phyloP scores from a whole-genome alignment of 2,888 invertebrate species.

The Gasteruption jaculator region DNA sequence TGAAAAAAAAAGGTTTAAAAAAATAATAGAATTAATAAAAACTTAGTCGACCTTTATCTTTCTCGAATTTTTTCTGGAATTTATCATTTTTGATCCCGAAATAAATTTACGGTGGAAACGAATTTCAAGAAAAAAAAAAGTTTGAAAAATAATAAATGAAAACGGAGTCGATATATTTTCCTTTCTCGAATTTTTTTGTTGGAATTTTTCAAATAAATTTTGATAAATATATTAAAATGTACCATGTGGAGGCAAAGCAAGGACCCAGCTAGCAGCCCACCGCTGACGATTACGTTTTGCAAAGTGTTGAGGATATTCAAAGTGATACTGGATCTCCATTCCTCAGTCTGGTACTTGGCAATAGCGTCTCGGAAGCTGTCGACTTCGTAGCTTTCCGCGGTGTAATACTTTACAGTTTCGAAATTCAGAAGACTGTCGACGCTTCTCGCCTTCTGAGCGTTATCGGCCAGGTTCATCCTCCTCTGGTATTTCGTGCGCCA shows the following conservation, averaged over 20 bases:
- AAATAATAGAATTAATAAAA: neutral
- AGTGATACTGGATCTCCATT: constrained; percentile 83
- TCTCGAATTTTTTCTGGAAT: neutral
- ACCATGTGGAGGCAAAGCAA: constrained; percentile 87
- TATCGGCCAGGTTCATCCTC: constrained; percentile 91
- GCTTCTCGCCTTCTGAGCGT: constrained; percentile 84
- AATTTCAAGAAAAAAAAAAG: constrained; percentile 1
- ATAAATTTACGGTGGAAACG: too few species aligned
- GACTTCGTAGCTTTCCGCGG: constrained; percentile 90
- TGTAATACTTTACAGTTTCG: constrained; percentile 98
- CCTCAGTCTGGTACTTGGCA: constrained; percentile 80
- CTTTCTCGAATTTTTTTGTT: too few species aligned
- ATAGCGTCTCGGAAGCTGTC: constrained; percentile 81
- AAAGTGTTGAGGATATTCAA: constrained; percentile 85
- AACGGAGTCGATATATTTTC: neutral
- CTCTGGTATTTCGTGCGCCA: constrained; percentile 96
- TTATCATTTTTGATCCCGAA: too few species aligned
- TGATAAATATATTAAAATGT: too few species aligned
- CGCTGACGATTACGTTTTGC: constrained; percentile 86
- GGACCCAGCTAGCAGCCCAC: constrained; percentile 81
- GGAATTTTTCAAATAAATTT: constrained; percentile 1
- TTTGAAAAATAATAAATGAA: neutral
- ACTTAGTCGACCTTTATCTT: neutral
- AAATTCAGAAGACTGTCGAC: constrained; percentile 96
- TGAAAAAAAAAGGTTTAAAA: neutral